Evolutionary conservation across 2,113 vertebrate species (phyloP).

Genomic region (Ellobius talpinus): DNA sequence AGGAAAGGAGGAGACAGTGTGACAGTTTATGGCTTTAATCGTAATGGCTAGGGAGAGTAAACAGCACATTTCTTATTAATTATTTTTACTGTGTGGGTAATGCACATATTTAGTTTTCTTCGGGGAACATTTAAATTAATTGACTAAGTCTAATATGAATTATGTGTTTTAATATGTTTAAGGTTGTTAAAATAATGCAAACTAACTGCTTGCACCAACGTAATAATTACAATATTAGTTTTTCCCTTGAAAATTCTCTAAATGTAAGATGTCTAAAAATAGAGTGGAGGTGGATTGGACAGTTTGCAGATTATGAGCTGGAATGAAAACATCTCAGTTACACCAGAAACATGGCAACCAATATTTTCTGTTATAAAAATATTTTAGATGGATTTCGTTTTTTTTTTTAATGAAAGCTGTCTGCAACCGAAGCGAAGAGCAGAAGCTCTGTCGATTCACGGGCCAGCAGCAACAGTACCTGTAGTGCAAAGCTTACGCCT

Average conservation of each 20-base stretch:
- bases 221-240: constrained; percentile 83
- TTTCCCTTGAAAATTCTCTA: constrained; percentile 76
- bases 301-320: constrained; percentile 85
- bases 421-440: constrained; percentile 80
- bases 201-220: constrained; percentile 77
- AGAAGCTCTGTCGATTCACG: constrained; percentile 81
- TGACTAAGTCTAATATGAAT: constrained; percentile 82
- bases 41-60: constrained; percentile 75
- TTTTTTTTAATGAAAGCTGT: constrained; percentile 84
- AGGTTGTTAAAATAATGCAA: constrained; percentile 82
- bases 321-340: constrained; percentile 85
- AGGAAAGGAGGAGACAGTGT: neutral
- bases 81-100: constrained; percentile 68
- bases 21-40: constrained; percentile 70
- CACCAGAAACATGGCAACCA: constrained; percentile 88
- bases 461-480: constrained; percentile 76
- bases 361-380: constrained; percentile 89
- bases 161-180: constrained; percentile 78
- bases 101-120: constrained; percentile 79
- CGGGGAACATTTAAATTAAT: constrained; percentile 81
- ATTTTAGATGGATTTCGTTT: constrained; percentile 83
- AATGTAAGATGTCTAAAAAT: constrained; percentile 85
- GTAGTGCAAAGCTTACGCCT: constrained; percentile 34
- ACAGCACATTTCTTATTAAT: constrained; percentile 73
- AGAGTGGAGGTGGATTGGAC: constrained; percentile 86